Conservation (phyloP, 2,113 vertebrate genomes). For the Stomatorhinus ivindoensis region DNA sequence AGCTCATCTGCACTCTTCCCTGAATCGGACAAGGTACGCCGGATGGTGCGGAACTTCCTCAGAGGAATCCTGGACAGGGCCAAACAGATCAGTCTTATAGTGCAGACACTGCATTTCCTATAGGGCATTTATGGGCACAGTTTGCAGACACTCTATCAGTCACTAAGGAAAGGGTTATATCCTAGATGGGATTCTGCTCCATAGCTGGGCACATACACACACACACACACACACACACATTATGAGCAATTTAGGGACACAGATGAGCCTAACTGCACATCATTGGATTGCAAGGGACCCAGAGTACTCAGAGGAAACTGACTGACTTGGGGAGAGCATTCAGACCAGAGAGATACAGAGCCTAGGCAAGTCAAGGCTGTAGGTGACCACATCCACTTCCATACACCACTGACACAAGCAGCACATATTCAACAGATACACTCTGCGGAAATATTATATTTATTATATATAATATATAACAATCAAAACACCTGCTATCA, state of each 20-base stretch:
- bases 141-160: neutral
- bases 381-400: neutral
- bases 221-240: neutral
- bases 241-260: neutral
- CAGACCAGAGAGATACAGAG: neutral
- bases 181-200: neutral
- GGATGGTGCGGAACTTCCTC: slow-evolving; percentile 74
- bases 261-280: no score
- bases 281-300: neutral
- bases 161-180: neutral
- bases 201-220: neutral
- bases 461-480: neutral
- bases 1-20: slow-evolving; percentile 57
- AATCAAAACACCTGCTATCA: neutral
- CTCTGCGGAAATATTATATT: neutral
- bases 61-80: slow-evolving; percentile 67
- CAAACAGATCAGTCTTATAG: neutral
- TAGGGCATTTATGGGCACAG: neutral
- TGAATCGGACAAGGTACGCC: slow-evolving; percentile 62
- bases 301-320: neutral
- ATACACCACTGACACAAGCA: neutral
- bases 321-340: neutral
- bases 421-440: neutral
- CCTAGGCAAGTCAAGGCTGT: neutral
- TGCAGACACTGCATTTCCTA: neutral